A percentile compares a stretch with the other conserved stretches of the same genome.
phyloP scores from a whole-genome alignment of 2,888 invertebrate genomes.

The Drosophila helvetica region DNA sequence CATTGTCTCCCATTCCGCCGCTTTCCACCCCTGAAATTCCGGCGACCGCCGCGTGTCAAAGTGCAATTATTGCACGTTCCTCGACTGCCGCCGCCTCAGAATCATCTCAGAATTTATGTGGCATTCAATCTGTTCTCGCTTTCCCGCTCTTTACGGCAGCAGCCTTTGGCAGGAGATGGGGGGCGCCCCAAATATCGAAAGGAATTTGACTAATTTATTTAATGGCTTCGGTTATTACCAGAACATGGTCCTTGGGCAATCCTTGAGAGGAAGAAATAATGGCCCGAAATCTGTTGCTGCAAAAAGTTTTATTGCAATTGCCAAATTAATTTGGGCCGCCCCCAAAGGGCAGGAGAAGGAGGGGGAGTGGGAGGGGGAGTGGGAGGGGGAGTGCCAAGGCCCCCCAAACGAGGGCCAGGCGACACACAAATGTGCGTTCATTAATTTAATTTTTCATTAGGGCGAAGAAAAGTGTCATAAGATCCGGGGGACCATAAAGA shows the following conservation, averaged over 20 bases:
- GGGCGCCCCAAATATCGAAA: conserved; percentile 12
- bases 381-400: too few relatives aligned
- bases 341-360: conserved; percentile 42
- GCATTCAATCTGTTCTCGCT: conserved; percentile 59
- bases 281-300: conserved; percentile 68
- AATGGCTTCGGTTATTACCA: conserved; percentile 74
- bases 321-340: conserved; percentile 73
- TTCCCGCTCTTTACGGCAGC: background rate
- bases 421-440: conserved; percentile 70
- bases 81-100: conserved; percentile 33
- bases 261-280: conserved; percentile 59
- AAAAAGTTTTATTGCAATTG: conserved; percentile 76
- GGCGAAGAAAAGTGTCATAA: conserved; percentile 72
- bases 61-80: conserved; percentile 67
- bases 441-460: conserved; percentile 76
- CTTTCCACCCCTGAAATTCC: conserved; percentile 63
- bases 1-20: conserved; percentile 57
- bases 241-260: conserved; percentile 51
- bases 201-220: conserved; percentile 74
- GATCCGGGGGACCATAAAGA: conserved; percentile 60
- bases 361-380: too few relatives aligned
- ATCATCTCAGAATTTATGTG: conserved; percentile 61
- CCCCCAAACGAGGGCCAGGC: background rate
- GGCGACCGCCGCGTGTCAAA: conserved; percentile 59
- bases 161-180: conserved; percentile 2